Evolutionary conservation across 2,888 invertebrate genomes (phyloP).

Genomic region (Gasteruption jaculator): DNA sequence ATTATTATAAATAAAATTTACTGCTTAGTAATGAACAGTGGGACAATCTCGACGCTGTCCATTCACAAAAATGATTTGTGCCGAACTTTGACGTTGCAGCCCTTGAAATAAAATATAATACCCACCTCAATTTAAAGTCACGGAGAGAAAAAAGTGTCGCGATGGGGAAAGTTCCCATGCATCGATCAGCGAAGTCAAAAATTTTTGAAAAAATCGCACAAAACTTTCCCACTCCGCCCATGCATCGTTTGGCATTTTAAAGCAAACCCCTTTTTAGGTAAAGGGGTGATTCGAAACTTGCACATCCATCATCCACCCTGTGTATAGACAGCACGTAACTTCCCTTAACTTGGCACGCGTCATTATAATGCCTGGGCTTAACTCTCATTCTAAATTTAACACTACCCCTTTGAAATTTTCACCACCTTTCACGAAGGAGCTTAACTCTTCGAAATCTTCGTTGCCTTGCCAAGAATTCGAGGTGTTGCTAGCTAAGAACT

Average conservation of each 20-base stretch:
- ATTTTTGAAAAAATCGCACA: slow-evolving; percentile 22
- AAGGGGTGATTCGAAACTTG: slow-evolving; percentile 41
- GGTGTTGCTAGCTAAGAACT: too few species aligned
- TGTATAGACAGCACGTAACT: slow-evolving; percentile 19
- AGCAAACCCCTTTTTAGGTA: slow-evolving; percentile 21
- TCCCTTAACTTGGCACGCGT: slow-evolving; percentile 39
- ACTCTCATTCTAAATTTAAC: slow-evolving; percentile 46
- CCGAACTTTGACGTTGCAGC: too few species aligned
- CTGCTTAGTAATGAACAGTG: too few species aligned
- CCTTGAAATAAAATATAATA: too few species aligned
- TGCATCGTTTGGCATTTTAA: slow-evolving; percentile 30
- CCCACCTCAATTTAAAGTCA: too few species aligned
- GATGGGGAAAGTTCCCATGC: too few species aligned
- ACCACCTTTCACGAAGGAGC: slow-evolving; percentile 36
- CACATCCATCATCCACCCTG: slow-evolving; percentile 44
- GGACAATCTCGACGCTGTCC: too few species aligned
- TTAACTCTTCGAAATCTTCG: too few species aligned
- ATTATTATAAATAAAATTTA: too few species aligned
- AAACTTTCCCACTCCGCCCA: slow-evolving; percentile 36
- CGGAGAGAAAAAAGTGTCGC: too few species aligned
- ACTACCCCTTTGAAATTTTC: slow-evolving; percentile 42
- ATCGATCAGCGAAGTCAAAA: slow-evolving; percentile 19
- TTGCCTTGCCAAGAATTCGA: too few species aligned
- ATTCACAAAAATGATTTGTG: too few species aligned
- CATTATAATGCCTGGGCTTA: slow-evolving; percentile 38